Evolutionary conservation across 2,797 vertebrate genomes (phyloP).

Genomic region (Streptopelia turtur): DNA sequence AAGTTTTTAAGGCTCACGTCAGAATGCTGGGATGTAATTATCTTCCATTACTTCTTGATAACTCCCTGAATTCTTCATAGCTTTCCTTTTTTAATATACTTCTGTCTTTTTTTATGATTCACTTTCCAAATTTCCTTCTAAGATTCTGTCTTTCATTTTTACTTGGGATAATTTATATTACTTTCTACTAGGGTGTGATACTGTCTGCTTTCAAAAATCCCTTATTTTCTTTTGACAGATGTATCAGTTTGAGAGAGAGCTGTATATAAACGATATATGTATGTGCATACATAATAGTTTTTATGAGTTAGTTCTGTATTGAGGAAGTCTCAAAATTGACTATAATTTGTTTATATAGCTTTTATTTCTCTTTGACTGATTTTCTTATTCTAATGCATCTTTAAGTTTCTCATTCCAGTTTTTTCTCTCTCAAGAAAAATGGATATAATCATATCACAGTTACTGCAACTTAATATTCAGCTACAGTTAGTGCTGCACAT

Average conservation of each 20-base stretch:
- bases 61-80: constrained; percentile 4
- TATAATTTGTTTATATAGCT: constrained; percentile 29
- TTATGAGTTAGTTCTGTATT: not conserved
- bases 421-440: not conserved
- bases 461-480: not conserved
- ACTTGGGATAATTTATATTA: constrained; percentile 19
- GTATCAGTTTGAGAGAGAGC: not conserved
- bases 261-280: not conserved
- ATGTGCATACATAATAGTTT: constrained; percentile 31
- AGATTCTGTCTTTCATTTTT: constrained; percentile 13
- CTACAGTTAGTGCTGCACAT: not conserved
- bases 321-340: constrained; percentile 1
- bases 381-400: constrained; percentile 11
- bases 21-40: not conserved
- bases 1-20: constrained; percentile 1
- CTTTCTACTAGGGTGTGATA: not conserved
- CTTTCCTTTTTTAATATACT: constrained; percentile 31
- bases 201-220: constrained; percentile 26
- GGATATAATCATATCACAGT: not conserved
- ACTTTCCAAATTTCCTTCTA: constrained; percentile 10
- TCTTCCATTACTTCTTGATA: constrained; percentile 19
- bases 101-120: constrained; percentile 7
- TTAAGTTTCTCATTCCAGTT: constrained; percentile 4
- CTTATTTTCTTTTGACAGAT: constrained; percentile 38
- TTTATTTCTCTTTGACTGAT: constrained; percentile 5